Base-by-base conservation (phyloP, 2,888 invertebrate genomes). In the Cephus sareptanus region DNA sequence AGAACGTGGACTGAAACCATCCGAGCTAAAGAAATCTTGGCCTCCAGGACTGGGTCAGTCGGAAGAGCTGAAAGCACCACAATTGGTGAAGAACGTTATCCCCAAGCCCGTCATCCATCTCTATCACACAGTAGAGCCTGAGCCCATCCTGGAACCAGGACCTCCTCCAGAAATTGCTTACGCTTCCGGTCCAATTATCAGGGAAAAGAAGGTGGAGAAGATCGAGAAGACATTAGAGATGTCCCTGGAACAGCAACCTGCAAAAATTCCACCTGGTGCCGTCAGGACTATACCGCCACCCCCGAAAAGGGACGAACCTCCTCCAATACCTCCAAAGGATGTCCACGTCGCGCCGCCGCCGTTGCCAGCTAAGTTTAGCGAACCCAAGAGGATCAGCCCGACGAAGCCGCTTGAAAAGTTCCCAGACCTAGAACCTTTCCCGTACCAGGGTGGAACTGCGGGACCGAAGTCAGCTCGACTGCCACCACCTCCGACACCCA, bases 81-180 rank as follows among this genome's bases (percentile, higher is more conserved):
- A 91, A 76, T 85, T 93, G 73, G 93, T 93, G 0, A 93, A 90
- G 79, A 92, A 91, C 78, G 87, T 89, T 2, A 87, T 90, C 78
- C 88, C 91, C 4, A 89, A 80, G 15, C 83, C 84, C 3, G 82
- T 83, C 1, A 81, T 85, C 68, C 81, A 85, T 70, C 80, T 85
- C n/a, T 85, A 85, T 73, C 84, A 90, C 76, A 81, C 92, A 77
- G 91, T 91, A 69, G 89, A 92, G 6, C 30, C 70, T 31, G 70
- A 70, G 30, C 84, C 82, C 9, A 74, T 77, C n/a, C 80, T 95
- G n/a, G 93, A 94, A 87, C 95, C 95, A 0, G 95, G 95, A 6
- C 93, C 95, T 15, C 94, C 95, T 4, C 95, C 95, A 30, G 94
- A 95, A 91, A 94, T 95, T 12, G 94, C 93, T 71, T 95, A 93